These are phyloP conservation scores for Macropus fuliginosus DNA, from an alignment of 2,797 vertebrate genomes.

Conservation along the genomic window DNA sequence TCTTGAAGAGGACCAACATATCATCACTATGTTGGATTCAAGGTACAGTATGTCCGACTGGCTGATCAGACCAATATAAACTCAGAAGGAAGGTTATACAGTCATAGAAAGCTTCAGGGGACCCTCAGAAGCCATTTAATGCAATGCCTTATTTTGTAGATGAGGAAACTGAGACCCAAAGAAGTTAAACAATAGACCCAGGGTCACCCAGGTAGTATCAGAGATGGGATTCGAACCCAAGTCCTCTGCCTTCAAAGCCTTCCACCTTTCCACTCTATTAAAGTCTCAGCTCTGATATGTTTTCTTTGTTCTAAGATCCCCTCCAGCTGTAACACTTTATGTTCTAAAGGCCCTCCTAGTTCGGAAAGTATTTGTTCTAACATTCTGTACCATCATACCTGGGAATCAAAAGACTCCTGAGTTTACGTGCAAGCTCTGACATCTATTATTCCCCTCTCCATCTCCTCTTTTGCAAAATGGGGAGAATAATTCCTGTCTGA, in stretches of 20 bases:
- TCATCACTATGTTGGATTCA: too few relatives aligned
- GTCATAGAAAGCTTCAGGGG: not conserved
- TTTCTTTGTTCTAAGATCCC: not conserved
- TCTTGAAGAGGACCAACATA: not conserved
- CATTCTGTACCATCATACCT: not conserved
- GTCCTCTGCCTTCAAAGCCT: not conserved
- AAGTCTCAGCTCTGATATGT: not conserved
- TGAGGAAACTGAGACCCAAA: slow-evolving; percentile 21
- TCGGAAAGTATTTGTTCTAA: not conserved
- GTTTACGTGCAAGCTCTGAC: not conserved
- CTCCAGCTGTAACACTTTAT: not conserved
- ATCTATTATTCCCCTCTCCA: not conserved
- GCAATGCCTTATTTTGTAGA: not conserved
- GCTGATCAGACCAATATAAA: not conserved
- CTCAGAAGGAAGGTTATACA: not conserved
- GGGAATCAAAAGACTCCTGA: not conserved
- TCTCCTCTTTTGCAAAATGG: not conserved
- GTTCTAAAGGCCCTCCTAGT: not conserved
- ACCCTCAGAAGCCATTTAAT: not conserved
- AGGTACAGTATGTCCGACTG: not conserved
- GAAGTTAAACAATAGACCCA: not conserved
- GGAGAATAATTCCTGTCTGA: not conserved
- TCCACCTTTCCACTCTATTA: not conserved
- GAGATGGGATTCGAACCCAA: not conserved
- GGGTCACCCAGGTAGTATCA: not conserved